Evolutionary conservation across 2,797 vertebrate species (phyloP).

Genomic region (Hyperoplus immaculatus): DNA sequence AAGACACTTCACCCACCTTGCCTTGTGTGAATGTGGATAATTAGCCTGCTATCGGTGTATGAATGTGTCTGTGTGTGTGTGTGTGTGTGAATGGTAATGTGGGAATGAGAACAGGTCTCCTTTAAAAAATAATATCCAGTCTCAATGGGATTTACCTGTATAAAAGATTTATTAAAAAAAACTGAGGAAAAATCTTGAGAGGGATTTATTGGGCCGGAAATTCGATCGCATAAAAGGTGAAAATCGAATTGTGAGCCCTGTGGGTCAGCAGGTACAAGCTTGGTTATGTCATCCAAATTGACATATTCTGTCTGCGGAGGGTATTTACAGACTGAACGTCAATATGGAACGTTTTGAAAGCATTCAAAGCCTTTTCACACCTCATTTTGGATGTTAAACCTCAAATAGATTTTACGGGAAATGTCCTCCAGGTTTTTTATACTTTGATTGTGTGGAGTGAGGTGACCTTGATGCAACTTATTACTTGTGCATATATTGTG

Average conservation of each 20-base stretch:
- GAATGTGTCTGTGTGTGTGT: no score
- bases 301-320: constrained; percentile 3
- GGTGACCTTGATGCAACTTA: no score
- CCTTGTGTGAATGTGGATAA: no score
- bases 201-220: neutral
- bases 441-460: no score
- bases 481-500: no score
- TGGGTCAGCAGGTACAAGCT: constrained; percentile 2
- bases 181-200: neutral
- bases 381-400: neutral
- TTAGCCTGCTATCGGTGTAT: no score
- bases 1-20: no score
- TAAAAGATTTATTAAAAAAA: no score
- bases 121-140: no score
- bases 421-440: constrained; percentile 9
- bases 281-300: constrained; percentile 2
- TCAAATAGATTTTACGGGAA: neutral
- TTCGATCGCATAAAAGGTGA: constrained; percentile 1
- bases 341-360: neutral
- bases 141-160: no score
- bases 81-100: no score
- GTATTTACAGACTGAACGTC: neutral
- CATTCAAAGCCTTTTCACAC: neutral
- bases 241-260: constrained; percentile 18
- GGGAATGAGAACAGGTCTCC: no score